These are phyloP conservation scores for Rhincodon typus DNA, from an alignment of 2,797 vertebrate species.

Conservation along the genomic window DNA sequence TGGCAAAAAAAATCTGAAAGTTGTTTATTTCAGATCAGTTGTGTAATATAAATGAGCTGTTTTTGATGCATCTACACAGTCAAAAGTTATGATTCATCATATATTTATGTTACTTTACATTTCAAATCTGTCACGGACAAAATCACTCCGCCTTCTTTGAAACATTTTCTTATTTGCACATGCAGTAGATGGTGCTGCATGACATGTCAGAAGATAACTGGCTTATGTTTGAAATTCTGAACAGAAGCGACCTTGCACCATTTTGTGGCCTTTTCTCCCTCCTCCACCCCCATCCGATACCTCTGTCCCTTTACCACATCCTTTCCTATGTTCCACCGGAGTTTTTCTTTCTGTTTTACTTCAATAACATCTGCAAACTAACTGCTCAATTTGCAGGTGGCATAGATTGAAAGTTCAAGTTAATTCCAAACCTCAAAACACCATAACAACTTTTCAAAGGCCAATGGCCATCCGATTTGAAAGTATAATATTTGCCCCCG, in stretches of 20 bases:
- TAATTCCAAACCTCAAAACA: neutral
- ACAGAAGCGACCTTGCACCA: neutral
- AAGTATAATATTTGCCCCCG: too few species aligned
- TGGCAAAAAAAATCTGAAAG: neutral
- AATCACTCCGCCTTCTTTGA: too few species aligned
- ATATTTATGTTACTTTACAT: neutral
- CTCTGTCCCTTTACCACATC: neutral
- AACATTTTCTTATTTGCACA: neutral
- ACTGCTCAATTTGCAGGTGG: neutral
- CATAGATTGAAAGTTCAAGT: too few species aligned
- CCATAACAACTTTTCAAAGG: neutral
- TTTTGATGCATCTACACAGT: neutral
- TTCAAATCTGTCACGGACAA: neutral
- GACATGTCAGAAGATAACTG: neutral
- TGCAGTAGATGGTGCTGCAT: slow-evolving; percentile 20
- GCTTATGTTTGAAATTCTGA: neutral
- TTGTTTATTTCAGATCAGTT: neutral
- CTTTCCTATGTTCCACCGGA: neutral
- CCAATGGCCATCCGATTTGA: too few species aligned
- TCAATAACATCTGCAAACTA: neutral
- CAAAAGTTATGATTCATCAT: neutral
- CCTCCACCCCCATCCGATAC: neutral
- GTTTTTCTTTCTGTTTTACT: neutral
- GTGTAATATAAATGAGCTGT: neutral
- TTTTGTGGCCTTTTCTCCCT: neutral